phyloP scores from a whole-genome alignment of 2,113 vertebrate genomes.

The Thalassoma bifasciatum region DNA sequence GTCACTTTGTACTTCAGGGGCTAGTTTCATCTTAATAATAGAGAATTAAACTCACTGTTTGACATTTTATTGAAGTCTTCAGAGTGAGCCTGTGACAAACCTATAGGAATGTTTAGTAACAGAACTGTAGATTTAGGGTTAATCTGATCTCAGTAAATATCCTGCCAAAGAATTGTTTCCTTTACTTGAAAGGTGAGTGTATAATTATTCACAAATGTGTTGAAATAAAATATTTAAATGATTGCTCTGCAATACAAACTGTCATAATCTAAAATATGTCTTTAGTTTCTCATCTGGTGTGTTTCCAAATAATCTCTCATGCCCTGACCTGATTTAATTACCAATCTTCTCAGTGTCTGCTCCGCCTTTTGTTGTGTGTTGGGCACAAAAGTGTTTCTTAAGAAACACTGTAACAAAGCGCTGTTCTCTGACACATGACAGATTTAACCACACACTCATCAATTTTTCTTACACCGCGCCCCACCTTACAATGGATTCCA shows the following conservation, averaged over 20 bases:
- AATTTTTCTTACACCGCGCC: constrained; percentile 56
- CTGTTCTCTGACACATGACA: constrained; percentile 63
- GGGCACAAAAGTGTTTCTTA: constrained; percentile 47
- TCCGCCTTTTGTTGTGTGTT: constrained; percentile 35
- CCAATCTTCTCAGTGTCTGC: constrained; percentile 8
- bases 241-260: constrained; percentile 18
- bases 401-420: constrained; percentile 43
- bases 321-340: constrained; percentile 53
- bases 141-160: constrained; percentile 31
- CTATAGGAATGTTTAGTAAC: constrained; percentile 25
- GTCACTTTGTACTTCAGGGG: constrained; percentile 66
- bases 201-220: constrained; percentile 18
- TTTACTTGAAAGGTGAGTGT: constrained; percentile 28
- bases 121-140: constrained; percentile 11
- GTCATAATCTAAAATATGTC: constrained; percentile 37
- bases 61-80: constrained; percentile 57
- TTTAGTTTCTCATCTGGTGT: constrained; percentile 30
- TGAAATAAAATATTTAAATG: constrained; percentile 44
- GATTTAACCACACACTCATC: constrained; percentile 52
- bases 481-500: constrained; percentile 68
- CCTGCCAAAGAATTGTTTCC: constrained; percentile 41
- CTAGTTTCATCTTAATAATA: constrained; percentile 75
- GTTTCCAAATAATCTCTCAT: constrained; percentile 32
- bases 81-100: constrained; percentile 43
- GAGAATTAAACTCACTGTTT: constrained; percentile 60